Conservation (phyloP, 2,113 vertebrate genomes). For the Hypomesus transpacificus region DNA sequence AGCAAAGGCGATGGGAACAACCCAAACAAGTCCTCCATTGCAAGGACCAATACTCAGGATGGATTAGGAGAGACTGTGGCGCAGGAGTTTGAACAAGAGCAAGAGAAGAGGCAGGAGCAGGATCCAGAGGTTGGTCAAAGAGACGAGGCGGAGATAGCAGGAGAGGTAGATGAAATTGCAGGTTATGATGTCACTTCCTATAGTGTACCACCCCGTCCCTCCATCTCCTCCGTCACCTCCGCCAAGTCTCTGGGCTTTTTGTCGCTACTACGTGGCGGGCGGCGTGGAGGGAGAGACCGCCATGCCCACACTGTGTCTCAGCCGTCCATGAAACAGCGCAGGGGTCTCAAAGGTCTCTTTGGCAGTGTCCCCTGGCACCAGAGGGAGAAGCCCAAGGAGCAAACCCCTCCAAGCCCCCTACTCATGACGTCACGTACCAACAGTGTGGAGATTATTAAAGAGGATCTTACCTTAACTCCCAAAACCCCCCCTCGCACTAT, state of each 20-base stretch:
- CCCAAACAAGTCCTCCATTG: constrained; percentile 73
- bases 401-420: constrained; percentile 74
- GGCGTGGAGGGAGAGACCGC: constrained; percentile 65
- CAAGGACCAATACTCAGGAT: constrained; percentile 80
- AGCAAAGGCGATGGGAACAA: constrained; percentile 80
- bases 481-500: constrained; percentile 50
- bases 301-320: constrained; percentile 75
- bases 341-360: constrained; percentile 84
- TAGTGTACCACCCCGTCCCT: constrained; percentile 58
- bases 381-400: constrained; percentile 77
- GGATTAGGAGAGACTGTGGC: constrained; percentile 77
- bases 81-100: constrained; percentile 52
- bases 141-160: constrained; percentile 69
- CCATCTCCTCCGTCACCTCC: constrained; percentile 76
- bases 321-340: constrained; percentile 76
- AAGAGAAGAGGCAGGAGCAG: constrained; percentile 53
- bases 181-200: constrained; percentile 63
- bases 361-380: constrained; percentile 79
- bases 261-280: constrained; percentile 77
- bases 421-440: constrained; percentile 77
- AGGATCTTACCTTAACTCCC: constrained; percentile 68
- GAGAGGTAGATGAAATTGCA: constrained; percentile 55
- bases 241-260: constrained; percentile 89
- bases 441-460: constrained; percentile 89
- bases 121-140: constrained; percentile 47